phyloP scores from a whole-genome alignment of 2,888 invertebrate genomes.

The Atethmia centrago region DNA sequence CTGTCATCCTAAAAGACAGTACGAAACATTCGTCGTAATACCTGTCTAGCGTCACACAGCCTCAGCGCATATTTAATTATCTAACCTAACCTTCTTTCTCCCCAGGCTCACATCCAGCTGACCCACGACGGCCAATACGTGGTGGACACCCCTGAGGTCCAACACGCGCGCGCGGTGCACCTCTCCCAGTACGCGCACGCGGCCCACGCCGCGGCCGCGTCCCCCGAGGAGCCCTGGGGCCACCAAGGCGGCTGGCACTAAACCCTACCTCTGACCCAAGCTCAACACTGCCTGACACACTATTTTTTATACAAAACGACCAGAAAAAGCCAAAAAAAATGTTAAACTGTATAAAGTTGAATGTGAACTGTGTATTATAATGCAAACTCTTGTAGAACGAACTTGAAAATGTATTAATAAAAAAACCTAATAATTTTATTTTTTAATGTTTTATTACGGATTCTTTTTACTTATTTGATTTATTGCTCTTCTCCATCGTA shows the following conservation, averaged over 20 bases:
- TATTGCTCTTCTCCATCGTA: not conserved
- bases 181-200: slow-evolving; percentile 85
- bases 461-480: not conserved
- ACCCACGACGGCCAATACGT: slow-evolving; percentile 89
- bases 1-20: too few relatives aligned
- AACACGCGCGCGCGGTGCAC: slow-evolving; percentile 87
- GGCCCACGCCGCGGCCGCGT: slow-evolving; percentile 86
- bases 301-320: slow-evolving; percentile 86
- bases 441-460: slow-evolving; percentile 62
- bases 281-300: slow-evolving; percentile 78
- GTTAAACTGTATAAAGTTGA: slow-evolving; percentile 86
- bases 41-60: too few relatives aligned
- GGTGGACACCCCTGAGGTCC: slow-evolving; percentile 88
- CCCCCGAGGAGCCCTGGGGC: slow-evolving; percentile 87
- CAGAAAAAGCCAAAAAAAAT: slow-evolving; percentile 81
- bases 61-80: too few relatives aligned
- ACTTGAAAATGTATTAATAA: slow-evolving; percentile 86
- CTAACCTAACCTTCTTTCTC: not conserved
- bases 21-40: too few relatives aligned
- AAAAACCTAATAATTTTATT: slow-evolving; percentile 83
- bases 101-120: slow-evolving; percentile 87
- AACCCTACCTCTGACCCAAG: slow-evolving; percentile 81
- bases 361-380: slow-evolving; percentile 86
- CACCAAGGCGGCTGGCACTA: slow-evolving; percentile 84
- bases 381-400: slow-evolving; percentile 86